phyloP scores from a whole-genome alignment of 2,888 invertebrate species.

The Harpalus rubripes region DNA sequence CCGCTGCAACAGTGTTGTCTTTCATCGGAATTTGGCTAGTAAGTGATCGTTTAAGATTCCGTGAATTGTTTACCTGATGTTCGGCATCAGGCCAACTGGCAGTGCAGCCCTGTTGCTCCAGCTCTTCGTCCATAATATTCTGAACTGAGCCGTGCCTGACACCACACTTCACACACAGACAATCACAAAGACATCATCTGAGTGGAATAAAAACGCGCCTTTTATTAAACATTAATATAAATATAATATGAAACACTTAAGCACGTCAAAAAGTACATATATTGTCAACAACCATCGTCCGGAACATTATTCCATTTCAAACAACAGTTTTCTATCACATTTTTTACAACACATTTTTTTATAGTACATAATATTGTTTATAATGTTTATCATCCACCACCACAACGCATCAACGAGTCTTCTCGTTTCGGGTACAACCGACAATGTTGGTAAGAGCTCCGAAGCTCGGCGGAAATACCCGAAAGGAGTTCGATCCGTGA shows the following conservation, averaged over 20 bases:
- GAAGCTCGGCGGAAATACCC: constrained; percentile 71
- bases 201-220: no score
- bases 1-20: neutral
- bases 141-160: neutral
- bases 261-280: no score
- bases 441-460: constrained; percentile 71
- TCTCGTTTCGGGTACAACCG: constrained; percentile 43
- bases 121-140: constrained; percentile 69
- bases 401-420: neutral
- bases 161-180: neutral
- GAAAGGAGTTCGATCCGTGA: constrained; percentile 76
- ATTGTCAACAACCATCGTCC: neutral
- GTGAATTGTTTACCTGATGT: constrained; percentile 72
- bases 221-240: no score
- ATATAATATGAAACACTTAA: no score
- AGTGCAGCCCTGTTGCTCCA: constrained; percentile 73
- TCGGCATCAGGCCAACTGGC: constrained; percentile 75
- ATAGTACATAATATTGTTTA: neutral
- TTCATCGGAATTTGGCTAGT: neutral
- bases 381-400: neutral
- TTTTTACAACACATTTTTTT: neutral
- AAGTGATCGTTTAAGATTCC: constrained; percentile 21
- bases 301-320: constrained; percentile 6
- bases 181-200: neutral
- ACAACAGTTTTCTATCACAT: neutral